Percentiles rank a stretch among this genome's conserved stretches.
These are phyloP conservation scores for Helogale parvula DNA, from an alignment of 2,113 vertebrate species.

Conservation along the genomic window DNA sequence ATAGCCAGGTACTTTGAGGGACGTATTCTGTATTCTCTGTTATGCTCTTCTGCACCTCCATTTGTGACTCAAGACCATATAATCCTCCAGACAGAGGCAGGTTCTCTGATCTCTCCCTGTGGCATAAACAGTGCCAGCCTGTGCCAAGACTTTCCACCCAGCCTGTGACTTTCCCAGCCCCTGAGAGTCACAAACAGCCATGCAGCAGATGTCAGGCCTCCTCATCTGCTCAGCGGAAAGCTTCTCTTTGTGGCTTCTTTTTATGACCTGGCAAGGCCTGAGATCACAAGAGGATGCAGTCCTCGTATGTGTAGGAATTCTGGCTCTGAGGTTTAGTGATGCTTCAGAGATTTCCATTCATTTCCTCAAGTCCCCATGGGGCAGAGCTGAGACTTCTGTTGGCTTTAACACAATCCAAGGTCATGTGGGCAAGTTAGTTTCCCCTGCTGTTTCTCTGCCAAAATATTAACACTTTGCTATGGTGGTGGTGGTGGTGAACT, in stretches of 20 bases:
- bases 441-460: neutral
- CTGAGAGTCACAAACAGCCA: neutral
- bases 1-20: neutral
- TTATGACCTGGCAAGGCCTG: neutral
- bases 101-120: too few relatives aligned
- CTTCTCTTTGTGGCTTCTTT: neutral
- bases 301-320: neutral
- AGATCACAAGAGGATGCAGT: neutral
- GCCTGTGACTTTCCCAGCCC: neutral
- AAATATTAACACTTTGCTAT: neutral
- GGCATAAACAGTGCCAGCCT: neutral
- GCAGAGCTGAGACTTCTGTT: neutral
- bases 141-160: neutral
- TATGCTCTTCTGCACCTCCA: neutral
- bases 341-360: neutral
- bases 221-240: fast-evolving
- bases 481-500: neutral
- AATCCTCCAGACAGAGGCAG: neutral
- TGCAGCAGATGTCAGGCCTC: too few relatives aligned
- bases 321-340: neutral
- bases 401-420: neutral
- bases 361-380: neutral
- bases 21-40: neutral
- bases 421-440: neutral
- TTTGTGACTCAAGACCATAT: neutral